Conservation (phyloP, 2,797 vertebrate species). For the Muraenolepis orangiensis region DNA sequence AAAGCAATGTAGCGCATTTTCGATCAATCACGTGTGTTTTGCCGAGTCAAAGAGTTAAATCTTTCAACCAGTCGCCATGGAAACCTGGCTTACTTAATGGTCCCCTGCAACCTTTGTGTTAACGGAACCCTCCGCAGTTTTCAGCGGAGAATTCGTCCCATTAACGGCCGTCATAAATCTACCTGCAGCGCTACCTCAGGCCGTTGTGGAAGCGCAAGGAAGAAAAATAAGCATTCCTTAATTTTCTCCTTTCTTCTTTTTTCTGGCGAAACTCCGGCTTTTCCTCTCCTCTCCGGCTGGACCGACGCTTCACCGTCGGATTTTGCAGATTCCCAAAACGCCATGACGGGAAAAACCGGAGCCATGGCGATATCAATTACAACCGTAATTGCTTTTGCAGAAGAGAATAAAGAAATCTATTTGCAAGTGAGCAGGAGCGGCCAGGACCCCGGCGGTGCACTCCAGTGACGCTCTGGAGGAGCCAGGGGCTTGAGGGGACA, state of each 20-base stretch:
- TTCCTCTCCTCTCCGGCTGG: constrained; percentile 11
- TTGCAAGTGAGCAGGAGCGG: constrained; percentile 49
- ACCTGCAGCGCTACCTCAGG: no score
- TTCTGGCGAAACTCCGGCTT: not conserved
- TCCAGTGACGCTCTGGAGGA: constrained; percentile 15
- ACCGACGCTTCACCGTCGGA: constrained; percentile 12
- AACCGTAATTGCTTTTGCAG: constrained; percentile 52
- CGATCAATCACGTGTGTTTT: not conserved
- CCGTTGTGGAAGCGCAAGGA: constrained; percentile 32
- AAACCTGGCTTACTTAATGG: not conserved
- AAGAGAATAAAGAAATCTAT: constrained; percentile 56
- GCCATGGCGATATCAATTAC: constrained; percentile 54
- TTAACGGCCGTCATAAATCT: constrained; percentile 56
- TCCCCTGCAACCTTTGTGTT: constrained; percentile 9
- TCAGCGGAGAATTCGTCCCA: constrained; percentile 28
- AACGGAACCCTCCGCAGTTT: constrained; percentile 41
- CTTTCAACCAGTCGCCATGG: not conserved
- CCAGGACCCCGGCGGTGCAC: constrained; percentile 27
- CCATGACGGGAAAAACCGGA: constrained; percentile 30
- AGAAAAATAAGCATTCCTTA: constrained; percentile 31
- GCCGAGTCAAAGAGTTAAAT: not conserved
- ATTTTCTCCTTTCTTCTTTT: not conserved
- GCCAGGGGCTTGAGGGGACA: constrained; percentile 38
- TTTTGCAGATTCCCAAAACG: constrained; percentile 33
- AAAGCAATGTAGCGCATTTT: not conserved